phyloP scores from a whole-genome alignment of 1,140 invertebrate genomes.

The Bursaphelenchus mucronatus region DNA sequence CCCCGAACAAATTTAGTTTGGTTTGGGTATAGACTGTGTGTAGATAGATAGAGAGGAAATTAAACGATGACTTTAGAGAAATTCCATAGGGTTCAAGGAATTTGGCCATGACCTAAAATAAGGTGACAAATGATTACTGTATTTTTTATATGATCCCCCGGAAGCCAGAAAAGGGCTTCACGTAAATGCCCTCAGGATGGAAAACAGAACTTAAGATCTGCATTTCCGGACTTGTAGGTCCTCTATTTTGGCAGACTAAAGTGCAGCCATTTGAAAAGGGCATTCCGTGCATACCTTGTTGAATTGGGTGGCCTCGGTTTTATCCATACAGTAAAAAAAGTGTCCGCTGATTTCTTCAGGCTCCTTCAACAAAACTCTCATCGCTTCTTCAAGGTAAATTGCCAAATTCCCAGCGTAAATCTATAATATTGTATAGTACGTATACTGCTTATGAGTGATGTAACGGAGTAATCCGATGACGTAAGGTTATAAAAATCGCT shows the following conservation, averaged over 20 bases:
- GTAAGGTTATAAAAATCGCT: slow-evolving; percentile 20
- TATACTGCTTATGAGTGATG: neutral
- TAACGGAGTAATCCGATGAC: neutral
- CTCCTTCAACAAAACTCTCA: slow-evolving; percentile 27
- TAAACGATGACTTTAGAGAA: too few species aligned
- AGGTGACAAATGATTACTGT: neutral
- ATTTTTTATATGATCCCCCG: too few species aligned
- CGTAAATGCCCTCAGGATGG: too few species aligned
- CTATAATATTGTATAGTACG: slow-evolving; percentile 15
- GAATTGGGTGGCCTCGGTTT: slow-evolving; percentile 35
- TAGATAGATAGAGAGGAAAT: too few species aligned
- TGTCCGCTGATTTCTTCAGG: slow-evolving; percentile 24
- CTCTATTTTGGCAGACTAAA: too few species aligned
- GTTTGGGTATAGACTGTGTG: too few species aligned
- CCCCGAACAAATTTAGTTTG: too few species aligned
- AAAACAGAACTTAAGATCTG: too few species aligned
- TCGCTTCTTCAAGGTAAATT: slow-evolving; percentile 28
- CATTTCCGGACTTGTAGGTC: too few species aligned
- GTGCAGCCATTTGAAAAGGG: too few species aligned
- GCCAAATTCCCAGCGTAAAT: slow-evolving; percentile 41
- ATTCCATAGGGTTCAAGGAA: slow-evolving; percentile 1
- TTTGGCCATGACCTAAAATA: slow-evolving; percentile 3
- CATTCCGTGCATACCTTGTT: slow-evolving; percentile 18
- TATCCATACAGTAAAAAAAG: slow-evolving; percentile 44
- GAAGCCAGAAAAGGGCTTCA: too few species aligned